Conservation (phyloP, 2,113 vertebrate genomes). For the Rhinopithecus roxellana region DNA sequence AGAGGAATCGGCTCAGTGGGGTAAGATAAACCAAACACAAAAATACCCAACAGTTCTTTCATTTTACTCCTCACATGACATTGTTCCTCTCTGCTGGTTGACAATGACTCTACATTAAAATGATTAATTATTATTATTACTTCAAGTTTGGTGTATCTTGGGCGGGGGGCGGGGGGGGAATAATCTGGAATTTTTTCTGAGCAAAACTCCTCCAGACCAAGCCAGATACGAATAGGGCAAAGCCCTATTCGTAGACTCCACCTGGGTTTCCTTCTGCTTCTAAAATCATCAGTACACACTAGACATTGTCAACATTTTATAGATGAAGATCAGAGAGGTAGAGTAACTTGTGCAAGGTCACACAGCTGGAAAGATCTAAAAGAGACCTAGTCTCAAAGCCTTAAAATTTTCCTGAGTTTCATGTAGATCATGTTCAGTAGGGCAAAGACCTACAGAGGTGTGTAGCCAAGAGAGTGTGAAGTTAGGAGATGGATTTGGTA, state of each 20-base stretch:
- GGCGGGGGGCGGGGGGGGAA: too few relatives aligned
- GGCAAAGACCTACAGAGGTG: neutral
- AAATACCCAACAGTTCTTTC: neutral
- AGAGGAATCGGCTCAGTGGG: neutral
- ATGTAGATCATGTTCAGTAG: rapidly evolving
- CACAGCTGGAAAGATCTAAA: neutral
- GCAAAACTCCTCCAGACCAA: neutral
- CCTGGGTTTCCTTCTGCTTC: neutral
- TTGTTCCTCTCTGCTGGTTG: slow-evolving; percentile 8
- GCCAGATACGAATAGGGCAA: neutral
- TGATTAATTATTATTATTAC: slow-evolving; percentile 27
- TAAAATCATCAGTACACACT: neutral
- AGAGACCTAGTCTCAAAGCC: neutral
- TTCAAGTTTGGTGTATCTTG: neutral
- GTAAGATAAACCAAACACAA: slow-evolving; percentile 43
- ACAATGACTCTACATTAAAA: neutral
- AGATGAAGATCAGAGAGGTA: neutral
- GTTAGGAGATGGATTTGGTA: neutral
- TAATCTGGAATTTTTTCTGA: neutral
- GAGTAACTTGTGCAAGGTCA: neutral
- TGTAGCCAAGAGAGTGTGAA: neutral
- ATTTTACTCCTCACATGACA: neutral
- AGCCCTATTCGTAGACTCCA: neutral
- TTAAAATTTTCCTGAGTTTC: neutral
- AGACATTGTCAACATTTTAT: neutral